Percentiles rank a stretch among this genome's conserved stretches.
Evolutionary conservation across 2,113 vertebrate genomes (phyloP).

Genomic region (Carettochelys insculpta): DNA sequence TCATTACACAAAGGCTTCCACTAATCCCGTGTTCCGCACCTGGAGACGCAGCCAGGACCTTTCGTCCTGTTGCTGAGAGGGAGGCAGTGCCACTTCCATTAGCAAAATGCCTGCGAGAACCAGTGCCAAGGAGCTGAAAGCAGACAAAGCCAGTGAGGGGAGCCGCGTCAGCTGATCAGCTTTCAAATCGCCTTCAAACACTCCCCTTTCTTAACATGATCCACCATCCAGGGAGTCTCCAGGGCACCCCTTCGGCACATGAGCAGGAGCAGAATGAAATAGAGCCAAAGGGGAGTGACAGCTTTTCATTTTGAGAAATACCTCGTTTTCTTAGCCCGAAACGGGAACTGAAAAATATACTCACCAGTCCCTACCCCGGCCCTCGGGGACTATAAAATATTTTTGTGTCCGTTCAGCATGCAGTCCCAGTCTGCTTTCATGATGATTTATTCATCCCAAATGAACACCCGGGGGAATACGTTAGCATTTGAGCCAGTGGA

Average conservation of each 20-base stretch:
- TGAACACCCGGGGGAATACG: fast-evolving
- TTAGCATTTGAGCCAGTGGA: not conserved
- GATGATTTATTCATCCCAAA: fast-evolving
- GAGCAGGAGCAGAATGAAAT: conserved; percentile 36
- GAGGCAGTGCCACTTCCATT: conserved; percentile 53
- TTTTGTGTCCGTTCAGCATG: not conserved
- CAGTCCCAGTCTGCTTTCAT: fast-evolving
- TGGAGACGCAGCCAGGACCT: not conserved
- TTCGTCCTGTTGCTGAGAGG: conserved; percentile 21
- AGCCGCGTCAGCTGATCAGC: conserved; percentile 73
- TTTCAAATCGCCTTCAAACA: conserved; percentile 76
- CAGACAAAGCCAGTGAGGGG: conserved; percentile 57
- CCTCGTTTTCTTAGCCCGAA: not conserved
- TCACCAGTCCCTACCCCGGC: not conserved
- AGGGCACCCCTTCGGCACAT: conserved; percentile 49
- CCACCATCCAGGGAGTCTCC: conserved; percentile 17
- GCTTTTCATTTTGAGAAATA: not conserved
- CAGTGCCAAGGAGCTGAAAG: conserved; percentile 64
- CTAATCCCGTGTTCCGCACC: conserved; percentile 35
- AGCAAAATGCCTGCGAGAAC: conserved; percentile 55
- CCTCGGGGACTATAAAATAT: not conserved
- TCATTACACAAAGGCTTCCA: conserved; percentile 60
- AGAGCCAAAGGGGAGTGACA: not conserved
- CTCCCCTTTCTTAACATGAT: conserved; percentile 73
- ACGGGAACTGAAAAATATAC: not conserved